phyloP scores from a whole-genome alignment of 2,797 vertebrate genomes.

The Orientallactaga sibirica region DNA sequence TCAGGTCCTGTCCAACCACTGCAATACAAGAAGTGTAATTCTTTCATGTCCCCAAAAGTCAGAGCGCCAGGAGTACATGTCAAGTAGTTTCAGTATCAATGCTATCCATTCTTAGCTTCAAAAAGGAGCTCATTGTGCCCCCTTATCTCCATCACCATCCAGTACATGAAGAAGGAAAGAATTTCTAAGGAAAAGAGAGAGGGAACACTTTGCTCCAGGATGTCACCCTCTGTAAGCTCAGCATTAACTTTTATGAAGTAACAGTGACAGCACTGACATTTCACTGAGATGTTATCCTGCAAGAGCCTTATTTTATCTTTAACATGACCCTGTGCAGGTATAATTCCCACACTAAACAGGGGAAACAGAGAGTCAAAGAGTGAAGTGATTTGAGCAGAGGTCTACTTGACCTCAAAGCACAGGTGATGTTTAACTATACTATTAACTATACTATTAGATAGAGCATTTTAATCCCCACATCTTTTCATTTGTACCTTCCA shows the following conservation, averaged over 20 bases:
- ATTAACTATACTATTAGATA: neutral
- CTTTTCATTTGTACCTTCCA: constrained; percentile 10
- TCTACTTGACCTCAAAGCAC: neutral
- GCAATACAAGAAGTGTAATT: neutral
- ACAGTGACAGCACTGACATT: neutral
- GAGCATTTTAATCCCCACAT: neutral
- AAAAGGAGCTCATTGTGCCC: neutral
- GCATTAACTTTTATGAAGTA: constrained; percentile 36
- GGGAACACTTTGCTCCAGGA: neutral
- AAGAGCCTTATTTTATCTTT: neutral
- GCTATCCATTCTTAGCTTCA: neutral
- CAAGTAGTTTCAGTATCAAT: neutral
- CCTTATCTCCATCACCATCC: neutral
- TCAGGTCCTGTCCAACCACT: neutral
- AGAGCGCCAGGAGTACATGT: neutral
- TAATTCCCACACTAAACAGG: neutral
- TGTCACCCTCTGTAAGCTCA: constrained; percentile 39
- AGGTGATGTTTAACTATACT: neutral
- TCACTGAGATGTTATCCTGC: neutral
- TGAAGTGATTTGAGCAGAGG: neutral
- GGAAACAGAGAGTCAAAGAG: constrained; percentile 9
- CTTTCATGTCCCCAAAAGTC: neutral
- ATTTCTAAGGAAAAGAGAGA: neutral
- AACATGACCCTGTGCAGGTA: neutral
- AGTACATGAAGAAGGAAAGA: neutral